Percentiles rank a stretch among this genome's conserved stretches.
These are phyloP conservation scores for Aplodontia rufa DNA, from an alignment of 2,113 vertebrate genomes.

Conservation along the genomic window DNA sequence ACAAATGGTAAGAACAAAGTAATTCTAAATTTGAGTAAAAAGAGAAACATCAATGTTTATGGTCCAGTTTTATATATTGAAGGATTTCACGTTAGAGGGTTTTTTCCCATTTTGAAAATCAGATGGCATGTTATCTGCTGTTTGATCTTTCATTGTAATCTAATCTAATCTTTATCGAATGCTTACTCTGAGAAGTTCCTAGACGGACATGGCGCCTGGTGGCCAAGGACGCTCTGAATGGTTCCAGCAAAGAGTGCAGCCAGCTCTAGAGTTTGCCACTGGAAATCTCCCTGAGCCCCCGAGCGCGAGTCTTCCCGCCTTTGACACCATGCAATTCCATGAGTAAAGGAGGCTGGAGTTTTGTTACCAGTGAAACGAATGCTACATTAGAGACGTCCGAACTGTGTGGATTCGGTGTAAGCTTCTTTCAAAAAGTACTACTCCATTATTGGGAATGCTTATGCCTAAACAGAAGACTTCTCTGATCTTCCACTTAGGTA, in stretches of 20 bases:
- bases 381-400: constrained; percentile 69
- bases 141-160: not conserved
- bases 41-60: not conserved
- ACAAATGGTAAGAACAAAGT: not conserved
- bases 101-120: not conserved
- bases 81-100: not conserved
- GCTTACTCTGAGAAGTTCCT: constrained; percentile 4
- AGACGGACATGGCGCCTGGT: accelerated
- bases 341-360: constrained; percentile 65
- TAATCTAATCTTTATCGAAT: not conserved
- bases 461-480: constrained; percentile 49
- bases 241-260: not conserved
- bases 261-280: constrained; percentile 8
- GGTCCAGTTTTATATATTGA: not conserved
- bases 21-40: not conserved
- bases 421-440: constrained; percentile 70
- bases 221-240: not conserved
- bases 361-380: constrained; percentile 76
- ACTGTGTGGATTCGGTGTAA: constrained; percentile 70
- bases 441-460: constrained; percentile 64
- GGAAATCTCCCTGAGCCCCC: not conserved
- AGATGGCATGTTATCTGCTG: not conserved
- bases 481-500: not conserved
- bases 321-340: constrained; percentile 40
- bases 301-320: constrained; percentile 12